Evolutionary conservation across 2,113 vertebrate genomes (phyloP), one percentile per base, ranked within the genome.

Genomic region (Orthonyx spaldingii): DNA sequence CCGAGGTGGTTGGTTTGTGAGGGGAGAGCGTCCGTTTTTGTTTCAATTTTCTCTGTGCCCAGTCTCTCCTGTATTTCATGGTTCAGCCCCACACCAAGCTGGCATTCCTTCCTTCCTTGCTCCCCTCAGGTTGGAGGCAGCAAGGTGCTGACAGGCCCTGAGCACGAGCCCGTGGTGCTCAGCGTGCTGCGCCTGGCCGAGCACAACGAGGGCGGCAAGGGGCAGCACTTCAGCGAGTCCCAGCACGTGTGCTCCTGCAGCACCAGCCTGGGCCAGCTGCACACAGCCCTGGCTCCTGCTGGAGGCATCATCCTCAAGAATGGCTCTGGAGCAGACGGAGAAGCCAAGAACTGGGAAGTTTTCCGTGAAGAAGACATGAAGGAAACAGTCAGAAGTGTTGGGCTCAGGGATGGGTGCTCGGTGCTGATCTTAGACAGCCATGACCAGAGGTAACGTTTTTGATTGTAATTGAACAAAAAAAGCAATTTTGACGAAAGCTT

Each of bases 151-250:
- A 97, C 97, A 0, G 99, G 99, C 39, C 80, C 96, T 0, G 98
- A 99, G 61, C 99, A 98, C 32, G 98, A 99, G 91, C 99, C 99
- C 1, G 95, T 99, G 93, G 96, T 99, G 49, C 53, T 99, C 33
- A 99, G 97, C 1, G 96, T 99, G 8, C 97, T 99, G 37, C 98
- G 93, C 22, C 94, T 98, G 16, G 97, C 92, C 27, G 61, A 97
- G 56, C 7, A 97, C 87, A 95, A 96, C 0, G 96, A 93, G n/a
- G 94, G 94, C 21, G 90, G 84, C 19, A 94, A 77, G 46, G 96
- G 95, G 41, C 95, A 90, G 75, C 97, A 87, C 50, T 80, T 97
- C 93, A 79, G 65, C 6, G 98, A 98, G 60, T 92, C 82, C 0
- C 87, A 96, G 52, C 95, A 65, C 3, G 70, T 98, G n/a, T 97